Evolutionary conservation across 2,888 invertebrate species (phyloP).

Genomic region (Eudemis profundana): DNA sequence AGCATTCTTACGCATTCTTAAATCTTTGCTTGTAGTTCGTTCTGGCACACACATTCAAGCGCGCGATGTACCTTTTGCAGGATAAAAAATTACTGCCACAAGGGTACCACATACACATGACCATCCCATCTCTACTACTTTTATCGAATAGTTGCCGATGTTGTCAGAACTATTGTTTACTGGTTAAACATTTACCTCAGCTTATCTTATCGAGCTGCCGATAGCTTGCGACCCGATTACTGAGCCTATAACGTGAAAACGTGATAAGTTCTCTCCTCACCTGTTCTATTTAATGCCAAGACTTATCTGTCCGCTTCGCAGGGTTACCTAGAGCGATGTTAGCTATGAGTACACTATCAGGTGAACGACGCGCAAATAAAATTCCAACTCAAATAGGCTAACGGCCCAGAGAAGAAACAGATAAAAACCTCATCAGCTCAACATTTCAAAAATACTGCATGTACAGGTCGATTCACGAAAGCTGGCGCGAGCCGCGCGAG

Average conservation of each 20-base stretch:
- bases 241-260: slow-evolving; percentile 57
- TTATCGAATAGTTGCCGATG: slow-evolving; percentile 31
- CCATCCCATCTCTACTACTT: slow-evolving; percentile 8
- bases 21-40: too few relatives aligned
- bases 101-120: not conserved
- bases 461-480: too few relatives aligned
- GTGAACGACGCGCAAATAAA: not conserved
- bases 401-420: too few relatives aligned
- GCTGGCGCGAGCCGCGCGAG: too few relatives aligned
- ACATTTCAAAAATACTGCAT: too few relatives aligned
- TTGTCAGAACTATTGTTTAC: slow-evolving; percentile 67
- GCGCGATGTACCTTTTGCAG: too few relatives aligned
- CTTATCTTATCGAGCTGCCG: slow-evolving; percentile 80
- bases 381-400: too few relatives aligned
- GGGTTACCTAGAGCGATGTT: slow-evolving; percentile 30
- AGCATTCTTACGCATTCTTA: too few relatives aligned
- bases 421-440: too few relatives aligned
- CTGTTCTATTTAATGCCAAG: slow-evolving; percentile 69
- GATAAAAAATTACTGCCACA: too few relatives aligned
- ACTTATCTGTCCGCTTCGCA: slow-evolving; percentile 41
- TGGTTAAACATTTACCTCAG: slow-evolving; percentile 74
- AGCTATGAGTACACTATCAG: not conserved
- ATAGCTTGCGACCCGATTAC: slow-evolving; percentile 82
- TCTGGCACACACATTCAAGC: too few relatives aligned
- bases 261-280: slow-evolving; percentile 69